A percentile compares a stretch with the other conserved stretches of the same genome.
These are phyloP conservation scores for Tapera naevia DNA, from an alignment of 2,797 vertebrate species.

Conservation along the genomic window DNA sequence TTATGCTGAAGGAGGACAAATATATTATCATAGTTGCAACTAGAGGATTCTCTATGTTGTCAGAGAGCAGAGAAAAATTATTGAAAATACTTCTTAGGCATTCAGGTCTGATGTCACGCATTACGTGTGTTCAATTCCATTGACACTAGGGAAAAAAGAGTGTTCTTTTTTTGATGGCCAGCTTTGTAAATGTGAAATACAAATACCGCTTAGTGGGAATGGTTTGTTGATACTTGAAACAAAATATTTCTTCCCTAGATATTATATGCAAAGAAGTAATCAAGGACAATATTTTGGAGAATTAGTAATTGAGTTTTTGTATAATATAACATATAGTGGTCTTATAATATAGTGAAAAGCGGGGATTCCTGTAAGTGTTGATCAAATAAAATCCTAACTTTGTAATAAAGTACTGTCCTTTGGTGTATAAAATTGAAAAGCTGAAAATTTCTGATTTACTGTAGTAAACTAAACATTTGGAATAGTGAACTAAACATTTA, in stretches of 20 bases:
- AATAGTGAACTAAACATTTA: not conserved
- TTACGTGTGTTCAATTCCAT: not conserved
- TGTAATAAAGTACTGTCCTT: not conserved
- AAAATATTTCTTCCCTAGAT: not conserved
- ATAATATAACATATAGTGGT: not conserved
- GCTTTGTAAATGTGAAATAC: not conserved
- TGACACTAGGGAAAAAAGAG: not conserved
- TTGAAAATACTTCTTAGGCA: not conserved
- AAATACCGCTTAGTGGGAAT: not conserved
- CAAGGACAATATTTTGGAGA: not conserved
- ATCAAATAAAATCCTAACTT: not conserved
- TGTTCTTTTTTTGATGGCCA: not conserved
- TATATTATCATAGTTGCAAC: not conserved
- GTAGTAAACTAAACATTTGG: not conserved
- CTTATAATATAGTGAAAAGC: not conserved
- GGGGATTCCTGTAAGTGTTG: not conserved
- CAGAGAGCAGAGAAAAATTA: not conserved
- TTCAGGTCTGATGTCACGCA: not conserved
- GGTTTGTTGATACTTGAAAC: not conserved
- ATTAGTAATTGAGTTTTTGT: not conserved
- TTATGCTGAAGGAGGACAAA: constrained; percentile 15
- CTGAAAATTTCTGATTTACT: not conserved
- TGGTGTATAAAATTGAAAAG: not conserved
- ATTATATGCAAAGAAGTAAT: not conserved
- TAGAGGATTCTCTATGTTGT: not conserved